Percentiles rank a stretch among this genome's conserved stretches.
phyloP scores from a whole-genome alignment of 23 tunicate species.

The Trididemnum clinides region DNA sequence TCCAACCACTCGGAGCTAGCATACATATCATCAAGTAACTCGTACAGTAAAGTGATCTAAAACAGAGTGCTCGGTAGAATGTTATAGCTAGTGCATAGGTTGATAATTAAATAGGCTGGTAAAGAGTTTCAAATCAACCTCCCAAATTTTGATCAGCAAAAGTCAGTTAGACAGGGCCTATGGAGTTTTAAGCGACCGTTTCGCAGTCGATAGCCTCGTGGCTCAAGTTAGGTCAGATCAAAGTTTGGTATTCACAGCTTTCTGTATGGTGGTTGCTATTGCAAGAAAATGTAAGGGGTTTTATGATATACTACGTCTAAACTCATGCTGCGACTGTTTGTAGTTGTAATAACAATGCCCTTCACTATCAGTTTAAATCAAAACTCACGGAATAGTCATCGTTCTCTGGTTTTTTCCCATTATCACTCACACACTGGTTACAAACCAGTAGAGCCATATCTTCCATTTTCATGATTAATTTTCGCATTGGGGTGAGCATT shows the following conservation, averaged over 20 bases:
- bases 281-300: too few species aligned
- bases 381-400: slow-evolving; percentile 66
- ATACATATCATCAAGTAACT: slow-evolving; percentile 87
- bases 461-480: slow-evolving; percentile 86
- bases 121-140: background rate
- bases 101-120: background rate
- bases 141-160: too few species aligned
- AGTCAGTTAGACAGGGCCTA: too few species aligned
- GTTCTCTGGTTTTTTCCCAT: slow-evolving; percentile 93
- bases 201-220: too few species aligned
- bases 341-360: too few species aligned
- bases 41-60: slow-evolving; percentile 68
- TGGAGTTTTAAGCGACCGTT: too few species aligned
- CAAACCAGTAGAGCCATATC: slow-evolving; percentile 91
- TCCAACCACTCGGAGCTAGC: slow-evolving; percentile 89
- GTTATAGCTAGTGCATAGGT: background rate
- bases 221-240: too few species aligned
- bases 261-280: too few species aligned
- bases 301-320: too few species aligned
- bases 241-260: too few species aligned
- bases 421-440: slow-evolving; percentile 89
- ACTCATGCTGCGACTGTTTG: too few species aligned
- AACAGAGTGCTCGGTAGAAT: background rate
- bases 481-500: slow-evolving; percentile 85
- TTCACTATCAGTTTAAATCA: background rate